A percentile compares a stretch with the other conserved stretches of the same genome.
Conservation (phyloP, 2,113 vertebrate species). For the Solea solea region DNA sequence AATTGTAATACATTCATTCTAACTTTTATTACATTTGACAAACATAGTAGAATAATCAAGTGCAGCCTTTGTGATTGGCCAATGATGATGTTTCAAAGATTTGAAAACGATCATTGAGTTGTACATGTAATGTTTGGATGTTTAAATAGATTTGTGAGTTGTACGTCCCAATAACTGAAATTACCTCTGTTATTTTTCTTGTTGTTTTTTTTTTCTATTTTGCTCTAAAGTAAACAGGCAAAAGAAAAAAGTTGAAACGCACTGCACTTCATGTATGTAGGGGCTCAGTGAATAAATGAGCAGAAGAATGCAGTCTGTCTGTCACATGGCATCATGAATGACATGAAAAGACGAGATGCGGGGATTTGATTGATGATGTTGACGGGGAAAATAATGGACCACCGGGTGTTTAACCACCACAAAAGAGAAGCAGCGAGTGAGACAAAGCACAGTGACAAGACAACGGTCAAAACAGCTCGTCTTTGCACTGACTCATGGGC, state of each 20-base stretch:
- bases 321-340: slow-evolving; percentile 26
- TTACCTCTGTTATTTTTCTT: no score
- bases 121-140: no score
- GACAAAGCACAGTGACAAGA: slow-evolving; percentile 19
- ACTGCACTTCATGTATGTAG: background rate
- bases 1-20: no score
- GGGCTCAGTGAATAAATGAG: background rate
- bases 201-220: background rate
- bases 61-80: no score
- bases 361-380: slow-evolving; percentile 35
- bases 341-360: slow-evolving; percentile 24
- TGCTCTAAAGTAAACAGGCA: no score
- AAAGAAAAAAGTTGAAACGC: background rate
- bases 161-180: no score
- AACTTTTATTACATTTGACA: no score
- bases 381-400: slow-evolving; percentile 34
- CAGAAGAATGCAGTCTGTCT: slow-evolving; percentile 11
- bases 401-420: slow-evolving; percentile 24
- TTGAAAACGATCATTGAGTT: no score
- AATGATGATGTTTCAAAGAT: no score
- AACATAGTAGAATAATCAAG: no score
- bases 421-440: slow-evolving; percentile 26
- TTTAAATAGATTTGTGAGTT: no score
- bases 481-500: slow-evolving; percentile 27
- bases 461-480: slow-evolving; percentile 27